Base-by-base conservation (phyloP, 2,888 invertebrate genomes). In the Caradrina kadenii region DNA sequence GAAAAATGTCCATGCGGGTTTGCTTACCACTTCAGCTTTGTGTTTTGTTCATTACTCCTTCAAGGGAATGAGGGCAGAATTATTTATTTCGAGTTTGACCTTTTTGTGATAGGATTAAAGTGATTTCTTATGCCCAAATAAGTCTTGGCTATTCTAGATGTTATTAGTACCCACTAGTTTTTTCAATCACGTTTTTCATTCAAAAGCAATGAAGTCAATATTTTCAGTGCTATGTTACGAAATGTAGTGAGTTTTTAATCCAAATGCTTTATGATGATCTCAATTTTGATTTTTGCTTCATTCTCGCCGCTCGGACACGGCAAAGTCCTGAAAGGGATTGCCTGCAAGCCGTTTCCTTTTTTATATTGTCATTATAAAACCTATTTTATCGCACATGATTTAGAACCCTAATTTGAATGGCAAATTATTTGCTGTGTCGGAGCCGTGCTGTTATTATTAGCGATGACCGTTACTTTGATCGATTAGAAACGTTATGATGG, bases 1-100 rank as follows among this genome's bases (percentile, higher is more conserved):
- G 63, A 74, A 84, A 81, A 75, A 83, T 75, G 49, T 35, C 52
- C 48, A 71, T 66, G 49, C 69, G 63, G 76, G 69, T 72, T 75
- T 72, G 63, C 69, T 69, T 74, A 72, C 58, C 26, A 73, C 63
- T 71, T 79, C 52, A 55, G 69, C 62, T 63, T 64, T 63, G 69
- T 63, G n/a, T 58, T 61, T 63, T 63, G 56, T 65, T 50, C 63
- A 58, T 75, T 66, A 73, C n/a, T 48, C 58, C 22, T 65, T 49
- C 35, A 53, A 69, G 52, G 63, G 56, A 56, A 22, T 48, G n/a
- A 55, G 61, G 52, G 48, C 49, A 8, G 59, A 61, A 45, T 45
- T 76, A 76, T 69, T 61, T 63, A 79, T 61, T 73, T 58, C 21
- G 22, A 55, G 31, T 42, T 52, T 48, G 60, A 48, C 45, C 19